Evolutionary conservation across 2,113 vertebrate species (phyloP).

Genomic region (Desmodus rotundus): DNA sequence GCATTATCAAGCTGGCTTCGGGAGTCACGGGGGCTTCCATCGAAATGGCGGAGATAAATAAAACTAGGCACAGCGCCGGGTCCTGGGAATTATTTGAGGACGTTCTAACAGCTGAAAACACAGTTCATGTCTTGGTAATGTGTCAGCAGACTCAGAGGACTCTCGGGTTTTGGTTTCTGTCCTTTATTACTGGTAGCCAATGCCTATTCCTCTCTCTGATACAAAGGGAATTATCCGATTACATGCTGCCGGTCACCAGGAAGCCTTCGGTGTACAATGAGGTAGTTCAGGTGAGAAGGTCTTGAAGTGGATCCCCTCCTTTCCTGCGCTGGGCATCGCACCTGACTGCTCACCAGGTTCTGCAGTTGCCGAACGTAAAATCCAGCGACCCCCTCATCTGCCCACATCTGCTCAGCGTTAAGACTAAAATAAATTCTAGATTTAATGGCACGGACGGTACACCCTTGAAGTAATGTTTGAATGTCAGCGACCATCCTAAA

Average conservation of each 20-base stretch:
- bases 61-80: background rate
- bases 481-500: slow-evolving; percentile 56
- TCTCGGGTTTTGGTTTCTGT: background rate
- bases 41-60: slow-evolving; percentile 49
- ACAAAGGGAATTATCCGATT: background rate
- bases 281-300: background rate
- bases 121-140: background rate
- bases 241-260: background rate
- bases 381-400: background rate
- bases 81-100: background rate
- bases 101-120: background rate
- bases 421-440: slow-evolving; percentile 35
- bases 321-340: background rate
- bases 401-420: background rate
- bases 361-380: background rate
- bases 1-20: slow-evolving; percentile 43
- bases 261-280: background rate
- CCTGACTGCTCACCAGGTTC: background rate
- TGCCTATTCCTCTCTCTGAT: background rate
- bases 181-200: background rate
- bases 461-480: slow-evolving; percentile 44
- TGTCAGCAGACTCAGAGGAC: background rate
- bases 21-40: slow-evolving; percentile 7
- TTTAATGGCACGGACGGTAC: background rate
- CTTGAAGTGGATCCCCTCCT: background rate